Conservation (phyloP, 2,888 invertebrate species). For the Acanthosoma haemorrhoidale region DNA sequence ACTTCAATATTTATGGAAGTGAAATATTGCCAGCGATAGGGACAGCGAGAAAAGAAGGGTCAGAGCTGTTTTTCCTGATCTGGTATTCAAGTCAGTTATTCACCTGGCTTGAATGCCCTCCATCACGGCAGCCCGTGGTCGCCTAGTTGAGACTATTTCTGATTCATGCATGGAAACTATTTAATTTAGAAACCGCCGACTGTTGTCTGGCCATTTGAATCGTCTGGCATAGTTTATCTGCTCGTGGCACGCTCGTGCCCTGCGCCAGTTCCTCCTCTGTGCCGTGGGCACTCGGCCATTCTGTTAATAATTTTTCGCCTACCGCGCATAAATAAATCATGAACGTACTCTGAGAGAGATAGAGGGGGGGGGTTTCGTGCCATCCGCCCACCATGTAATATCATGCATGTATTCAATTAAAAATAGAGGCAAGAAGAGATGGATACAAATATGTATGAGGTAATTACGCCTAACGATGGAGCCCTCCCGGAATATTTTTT, state of each 20-base stretch:
- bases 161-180: conserved; percentile 22
- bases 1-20: too few relatives aligned
- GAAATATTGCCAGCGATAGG: too few relatives aligned
- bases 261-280: background rate
- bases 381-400: background rate
- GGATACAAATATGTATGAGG: background rate
- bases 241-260: background rate
- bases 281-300: background rate
- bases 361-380: too few relatives aligned
- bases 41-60: too few relatives aligned
- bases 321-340: background rate
- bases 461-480: too few relatives aligned
- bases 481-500: too few relatives aligned
- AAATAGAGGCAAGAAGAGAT: background rate
- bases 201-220: conserved; percentile 12
- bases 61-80: too few relatives aligned
- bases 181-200: background rate
- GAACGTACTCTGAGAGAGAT: background rate
- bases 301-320: background rate
- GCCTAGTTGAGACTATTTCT: background rate
- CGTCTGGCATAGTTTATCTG: background rate
- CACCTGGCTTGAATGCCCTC: background rate
- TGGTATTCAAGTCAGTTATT: background rate
- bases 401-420: background rate
- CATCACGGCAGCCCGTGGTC: background rate